A percentile compares a stretch with the other conserved stretches of the same genome.
phyloP scores from a whole-genome alignment of 2,888 invertebrate species.

The Plebejus melissa region DNA sequence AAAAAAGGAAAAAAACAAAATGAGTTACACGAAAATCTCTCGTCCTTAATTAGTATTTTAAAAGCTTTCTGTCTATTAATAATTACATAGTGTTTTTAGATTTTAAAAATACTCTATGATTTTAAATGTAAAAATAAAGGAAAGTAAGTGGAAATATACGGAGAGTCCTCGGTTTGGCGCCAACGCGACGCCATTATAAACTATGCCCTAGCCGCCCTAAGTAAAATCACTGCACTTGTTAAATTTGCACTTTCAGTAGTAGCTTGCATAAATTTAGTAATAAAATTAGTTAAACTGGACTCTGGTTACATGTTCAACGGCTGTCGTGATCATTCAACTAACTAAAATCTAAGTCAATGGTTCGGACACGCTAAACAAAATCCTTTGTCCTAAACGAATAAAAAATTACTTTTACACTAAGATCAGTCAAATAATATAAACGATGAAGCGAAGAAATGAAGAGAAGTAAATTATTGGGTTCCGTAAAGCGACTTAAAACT shows the following conservation, averaged over 20 bases:
- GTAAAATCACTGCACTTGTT: not conserved
- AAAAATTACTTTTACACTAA: conserved; percentile 18
- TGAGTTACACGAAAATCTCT: conserved; percentile 62
- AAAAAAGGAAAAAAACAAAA: conserved; percentile 53
- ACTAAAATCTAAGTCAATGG: not conserved
- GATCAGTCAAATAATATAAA: conserved; percentile 22
- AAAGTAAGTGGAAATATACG: conserved; percentile 44
- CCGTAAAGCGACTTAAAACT: not conserved
- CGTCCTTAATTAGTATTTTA: conserved; percentile 56
- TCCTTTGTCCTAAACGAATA: not conserved
- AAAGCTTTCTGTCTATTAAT: conserved; percentile 65
- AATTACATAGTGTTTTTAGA: conserved; percentile 56
- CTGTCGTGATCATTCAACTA: conserved; percentile 12
- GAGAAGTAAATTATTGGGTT: not conserved
- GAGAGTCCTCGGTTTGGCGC: conserved; percentile 50
- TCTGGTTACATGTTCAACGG: not conserved
- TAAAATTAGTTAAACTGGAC: conserved; percentile 11
- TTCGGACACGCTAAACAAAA: not conserved
- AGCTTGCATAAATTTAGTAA: conserved; percentile 5
- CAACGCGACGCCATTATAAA: not conserved
- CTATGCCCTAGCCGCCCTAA: conserved; percentile 3
- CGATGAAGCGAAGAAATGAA: not conserved
- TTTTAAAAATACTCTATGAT: conserved; percentile 55
- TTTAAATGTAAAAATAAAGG: conserved; percentile 39
- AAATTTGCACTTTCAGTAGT: conserved; percentile 5